These are phyloP conservation scores for Pantala flavescens DNA, from an alignment of 1,140 invertebrate genomes.

Conservation along the genomic window DNA sequence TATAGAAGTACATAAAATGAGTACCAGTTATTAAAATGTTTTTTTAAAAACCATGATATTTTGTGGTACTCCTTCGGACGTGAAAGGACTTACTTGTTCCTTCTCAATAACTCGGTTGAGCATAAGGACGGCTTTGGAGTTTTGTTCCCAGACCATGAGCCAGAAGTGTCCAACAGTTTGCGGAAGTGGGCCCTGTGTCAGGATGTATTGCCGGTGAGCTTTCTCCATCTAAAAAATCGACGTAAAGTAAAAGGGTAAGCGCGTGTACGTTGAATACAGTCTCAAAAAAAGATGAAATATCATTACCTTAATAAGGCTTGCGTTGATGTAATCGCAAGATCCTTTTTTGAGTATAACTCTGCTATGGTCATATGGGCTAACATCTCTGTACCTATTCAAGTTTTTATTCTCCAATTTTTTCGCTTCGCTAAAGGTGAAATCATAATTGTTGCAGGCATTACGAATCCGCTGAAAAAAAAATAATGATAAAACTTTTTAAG, in stretches of 20 bases:
- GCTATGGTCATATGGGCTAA: slow-evolving; percentile 89
- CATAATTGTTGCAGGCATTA: slow-evolving; percentile 45
- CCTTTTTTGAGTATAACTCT: slow-evolving; percentile 67
- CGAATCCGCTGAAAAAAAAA: slow-evolving; percentile 47
- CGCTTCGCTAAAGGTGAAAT: slow-evolving; percentile 62
- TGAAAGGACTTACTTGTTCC: slow-evolving; percentile 49
- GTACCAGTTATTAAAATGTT: no score
- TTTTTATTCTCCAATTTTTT: slow-evolving; percentile 66
- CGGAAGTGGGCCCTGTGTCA: slow-evolving; percentile 83
- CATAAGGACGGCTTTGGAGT: slow-evolving; percentile 83
- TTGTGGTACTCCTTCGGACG: no score
- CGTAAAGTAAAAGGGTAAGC: background rate
- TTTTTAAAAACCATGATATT: no score
- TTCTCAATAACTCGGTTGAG: slow-evolving; percentile 92
- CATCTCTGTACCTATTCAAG: slow-evolving; percentile 88
- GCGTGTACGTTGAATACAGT: slow-evolving; percentile 7
- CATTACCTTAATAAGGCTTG: slow-evolving; percentile 69
- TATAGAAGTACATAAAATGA: no score
- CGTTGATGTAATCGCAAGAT: slow-evolving; percentile 85
- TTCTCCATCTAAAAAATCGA: slow-evolving; percentile 51
- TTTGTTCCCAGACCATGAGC: slow-evolving; percentile 97
- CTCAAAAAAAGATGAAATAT: slow-evolving; percentile 18
- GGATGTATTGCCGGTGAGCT: slow-evolving; percentile 79
- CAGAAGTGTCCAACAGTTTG: slow-evolving; percentile 88
- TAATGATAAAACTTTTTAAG: background rate